Percentiles rank a stretch among this genome's conserved stretches.
Conservation (phyloP, 2,113 vertebrate genomes). For the Callospermophilus lateralis region DNA sequence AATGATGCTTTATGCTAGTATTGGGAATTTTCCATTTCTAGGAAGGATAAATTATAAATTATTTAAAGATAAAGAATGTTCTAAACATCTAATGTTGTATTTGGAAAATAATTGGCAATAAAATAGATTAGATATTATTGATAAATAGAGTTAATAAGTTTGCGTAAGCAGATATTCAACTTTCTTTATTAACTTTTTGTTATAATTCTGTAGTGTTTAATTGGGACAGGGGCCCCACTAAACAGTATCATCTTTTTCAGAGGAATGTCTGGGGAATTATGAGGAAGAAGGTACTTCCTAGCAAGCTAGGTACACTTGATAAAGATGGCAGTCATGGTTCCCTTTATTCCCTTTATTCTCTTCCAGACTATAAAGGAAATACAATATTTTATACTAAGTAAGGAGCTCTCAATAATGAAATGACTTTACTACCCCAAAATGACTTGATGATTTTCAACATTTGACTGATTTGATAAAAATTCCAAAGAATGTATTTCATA, state of each 20-base stretch:
- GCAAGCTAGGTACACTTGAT: not conserved
- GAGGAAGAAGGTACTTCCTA: not conserved
- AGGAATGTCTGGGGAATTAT: not conserved
- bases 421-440: not conserved
- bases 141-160: not conserved
- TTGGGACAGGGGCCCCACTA: not conserved
- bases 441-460: not conserved
- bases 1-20: not conserved
- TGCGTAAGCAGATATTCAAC: not conserved
- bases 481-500: not conserved
- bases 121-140: not conserved
- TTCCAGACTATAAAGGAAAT: not conserved
- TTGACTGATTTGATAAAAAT: not conserved
- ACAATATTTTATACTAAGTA: not conserved
- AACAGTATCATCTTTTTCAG: not conserved
- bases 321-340: not conserved
- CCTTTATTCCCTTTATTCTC: not conserved
- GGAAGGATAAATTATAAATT: slow-evolving; percentile 20
- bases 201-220: not conserved
- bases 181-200: slow-evolving; percentile 13
- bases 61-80: not conserved
- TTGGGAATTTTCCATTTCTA: not conserved
- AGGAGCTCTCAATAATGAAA: not conserved
- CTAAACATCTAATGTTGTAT: not conserved
- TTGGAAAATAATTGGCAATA: not conserved